Evolutionary conservation across 2,113 vertebrate genomes (phyloP).

Genomic region (Pogona vitticeps): DNA sequence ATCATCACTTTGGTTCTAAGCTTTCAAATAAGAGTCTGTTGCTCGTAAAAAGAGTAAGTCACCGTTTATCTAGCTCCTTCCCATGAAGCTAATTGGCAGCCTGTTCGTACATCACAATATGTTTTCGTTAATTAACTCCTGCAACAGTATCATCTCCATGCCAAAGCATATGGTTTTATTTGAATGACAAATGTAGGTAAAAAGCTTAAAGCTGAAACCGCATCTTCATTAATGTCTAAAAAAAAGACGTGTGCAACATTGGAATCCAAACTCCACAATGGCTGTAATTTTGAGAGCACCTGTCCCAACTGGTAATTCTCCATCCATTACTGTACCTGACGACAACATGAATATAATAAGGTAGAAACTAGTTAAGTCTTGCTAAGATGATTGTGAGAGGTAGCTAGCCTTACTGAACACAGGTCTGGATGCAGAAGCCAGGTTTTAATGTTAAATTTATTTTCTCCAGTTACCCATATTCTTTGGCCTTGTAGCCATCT

Average conservation of each 20-base stretch:
- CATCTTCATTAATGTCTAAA: not conserved
- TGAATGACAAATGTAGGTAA: not conserved
- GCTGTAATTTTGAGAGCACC: too few species aligned
- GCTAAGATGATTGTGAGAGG: too few species aligned
- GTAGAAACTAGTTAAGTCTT: not conserved
- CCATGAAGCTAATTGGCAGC: not conserved
- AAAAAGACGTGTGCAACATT: not conserved
- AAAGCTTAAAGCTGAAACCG: not conserved
- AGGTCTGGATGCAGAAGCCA: not conserved
- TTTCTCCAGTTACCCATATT: not conserved
- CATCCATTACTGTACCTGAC: not conserved
- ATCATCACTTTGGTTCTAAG: not conserved
- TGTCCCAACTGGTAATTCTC: not conserved
- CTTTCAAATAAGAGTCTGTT: not conserved
- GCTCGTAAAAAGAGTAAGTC: not conserved
- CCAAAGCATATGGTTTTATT: not conserved
- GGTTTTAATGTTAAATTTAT: not conserved
- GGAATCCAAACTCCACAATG: not conserved
- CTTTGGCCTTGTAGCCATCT: not conserved
- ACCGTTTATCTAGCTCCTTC: not conserved
- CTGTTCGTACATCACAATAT: not conserved
- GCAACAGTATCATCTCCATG: not conserved
- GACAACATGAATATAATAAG: not conserved
- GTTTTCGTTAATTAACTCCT: not conserved
- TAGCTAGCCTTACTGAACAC: not conserved